Evolutionary conservation across 2,113 vertebrate species (phyloP), one percentile per base, ranked within the genome.

Genomic region (Irena cyanogastra): DNA sequence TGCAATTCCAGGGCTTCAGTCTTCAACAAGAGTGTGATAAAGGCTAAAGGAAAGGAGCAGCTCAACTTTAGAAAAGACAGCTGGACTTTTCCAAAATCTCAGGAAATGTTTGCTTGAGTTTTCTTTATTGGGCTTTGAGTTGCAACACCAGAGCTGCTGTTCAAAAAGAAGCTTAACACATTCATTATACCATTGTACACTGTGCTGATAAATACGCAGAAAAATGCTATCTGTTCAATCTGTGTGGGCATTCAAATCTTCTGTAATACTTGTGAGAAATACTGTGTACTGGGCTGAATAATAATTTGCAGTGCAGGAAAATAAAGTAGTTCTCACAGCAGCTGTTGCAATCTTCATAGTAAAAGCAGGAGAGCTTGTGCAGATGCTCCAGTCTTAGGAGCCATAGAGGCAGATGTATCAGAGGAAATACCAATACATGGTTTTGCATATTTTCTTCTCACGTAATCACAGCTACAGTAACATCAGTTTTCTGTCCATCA

Each of bases 291-390:
- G 41, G 27, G 30, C 21, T 94, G 89, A 94, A 94, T 88, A 70
- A 64, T 81, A 90, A 74, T 70, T 77, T 81, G 37, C 76, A 60
- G 41, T 75, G 53, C 45, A 93, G 75, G 77, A 95, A 95, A 93
- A 94, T 33, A 83, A 80, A 87, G n/a, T 56, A 91, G 93, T 90
- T 93, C 78, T 95, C 92, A 76, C 24, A 94, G 82, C 91, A 95
- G 76, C 86, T 96, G 74, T 74, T 91, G 47, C 45, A 93, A 88
- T 94, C 76, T 86, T 91, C 60, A 5, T 68, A 57, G 81, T 78
- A 91, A 94, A 93, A 90, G 27, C 64, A 83, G 49, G 24, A 85
- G 33, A 83, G 57, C 24, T 96, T 54, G 56, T 79, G 84, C 91
- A 94, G 47, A 75, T 90, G 82, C 60, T 81, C 56, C 79, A 45